Base-by-base conservation (phyloP, 2,113 vertebrate genomes). In the Percopsis transmontana region DNA sequence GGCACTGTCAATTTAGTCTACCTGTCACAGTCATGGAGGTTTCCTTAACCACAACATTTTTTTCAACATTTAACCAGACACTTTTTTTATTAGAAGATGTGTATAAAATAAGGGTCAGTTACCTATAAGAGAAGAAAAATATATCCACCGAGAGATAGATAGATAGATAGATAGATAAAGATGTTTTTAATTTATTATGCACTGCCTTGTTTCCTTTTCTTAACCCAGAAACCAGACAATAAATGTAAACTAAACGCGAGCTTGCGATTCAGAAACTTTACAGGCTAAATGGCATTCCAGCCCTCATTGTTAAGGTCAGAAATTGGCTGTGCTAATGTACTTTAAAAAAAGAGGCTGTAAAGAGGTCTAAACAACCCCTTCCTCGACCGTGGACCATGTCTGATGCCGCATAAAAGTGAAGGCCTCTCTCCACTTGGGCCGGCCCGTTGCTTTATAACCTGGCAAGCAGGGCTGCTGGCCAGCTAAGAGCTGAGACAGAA, bases 401-500 rank as follows among this genome's bases (percentile, higher is more conserved):
- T 21, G 39, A 51, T 44, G 64, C 24, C 9, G 74, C 39, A 39
- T 1, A 45, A 66, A 21, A 10, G 38, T 0, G 14, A 60, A 19
- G 61, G 15, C 53, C 54, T 68, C 20, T 44, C 42, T 14, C 42
- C 11, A 12, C 42, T 44, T 44, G 42, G 11, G 2, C 14, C 14
- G 44, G 5, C 14, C 14, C 5, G 44, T 47, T 47, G 67, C 75
- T 76, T 61, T 45, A 40, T 1, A 16, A 55, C 54, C 60, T 12
- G 12, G 19, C 40, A 56, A 42, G 15, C 18, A 11, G 44, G 19
- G 5, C 1, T 6, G 4, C 11, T 47, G 10, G 19, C 12, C 20
- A 12, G 19, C 47, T 14, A 42, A 15, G 6, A 50, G 72, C 72
- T 76, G 74, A 82, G 64, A 15, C 56, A 58, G 68, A 58, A 33